These are phyloP conservation scores for Orthosia incerta DNA, from an alignment of 2,888 invertebrate genomes.

Conservation along the genomic window DNA sequence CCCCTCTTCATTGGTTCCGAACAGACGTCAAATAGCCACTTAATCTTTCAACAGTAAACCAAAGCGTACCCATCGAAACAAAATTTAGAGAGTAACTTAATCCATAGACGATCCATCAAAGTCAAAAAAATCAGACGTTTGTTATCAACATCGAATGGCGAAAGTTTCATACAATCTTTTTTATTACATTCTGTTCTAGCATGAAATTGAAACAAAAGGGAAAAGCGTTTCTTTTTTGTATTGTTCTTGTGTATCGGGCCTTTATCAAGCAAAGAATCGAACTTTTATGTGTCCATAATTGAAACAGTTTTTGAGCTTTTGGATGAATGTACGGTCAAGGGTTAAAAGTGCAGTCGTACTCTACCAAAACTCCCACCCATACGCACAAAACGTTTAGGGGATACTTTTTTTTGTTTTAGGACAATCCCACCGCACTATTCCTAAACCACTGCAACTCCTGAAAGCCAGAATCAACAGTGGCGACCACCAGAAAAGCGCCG, in stretches of 20 bases:
- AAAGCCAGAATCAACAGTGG: no score
- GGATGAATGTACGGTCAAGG: no score
- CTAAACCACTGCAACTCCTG: no score
- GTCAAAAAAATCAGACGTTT: conserved; percentile 62
- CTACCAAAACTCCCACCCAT: no score
- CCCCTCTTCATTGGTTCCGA: conserved; percentile 42
- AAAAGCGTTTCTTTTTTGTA: conserved; percentile 28
- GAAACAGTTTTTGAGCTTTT: neutral
- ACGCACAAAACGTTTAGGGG: no score
- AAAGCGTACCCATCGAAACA: conserved; percentile 66
- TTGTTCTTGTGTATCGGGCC: conserved; percentile 21
- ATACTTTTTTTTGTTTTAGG: no score
- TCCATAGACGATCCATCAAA: conserved; percentile 72
- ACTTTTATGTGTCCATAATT: conserved; percentile 3
- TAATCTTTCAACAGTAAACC: conserved; percentile 64
- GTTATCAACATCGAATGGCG: conserved; percentile 45
- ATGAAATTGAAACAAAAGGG: conserved; percentile 48
- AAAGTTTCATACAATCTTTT: conserved; percentile 41
- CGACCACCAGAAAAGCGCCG: no score
- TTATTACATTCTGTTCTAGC: conserved; percentile 31
- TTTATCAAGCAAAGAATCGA: conserved; percentile 4
- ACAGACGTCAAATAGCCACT: conserved; percentile 61
- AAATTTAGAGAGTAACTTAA: conserved; percentile 67
- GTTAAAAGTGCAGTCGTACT: no score
- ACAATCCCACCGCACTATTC: no score